These are phyloP conservation scores for Drosophila falleni DNA, from an alignment of 2,888 invertebrate genomes.

Conservation along the genomic window DNA sequence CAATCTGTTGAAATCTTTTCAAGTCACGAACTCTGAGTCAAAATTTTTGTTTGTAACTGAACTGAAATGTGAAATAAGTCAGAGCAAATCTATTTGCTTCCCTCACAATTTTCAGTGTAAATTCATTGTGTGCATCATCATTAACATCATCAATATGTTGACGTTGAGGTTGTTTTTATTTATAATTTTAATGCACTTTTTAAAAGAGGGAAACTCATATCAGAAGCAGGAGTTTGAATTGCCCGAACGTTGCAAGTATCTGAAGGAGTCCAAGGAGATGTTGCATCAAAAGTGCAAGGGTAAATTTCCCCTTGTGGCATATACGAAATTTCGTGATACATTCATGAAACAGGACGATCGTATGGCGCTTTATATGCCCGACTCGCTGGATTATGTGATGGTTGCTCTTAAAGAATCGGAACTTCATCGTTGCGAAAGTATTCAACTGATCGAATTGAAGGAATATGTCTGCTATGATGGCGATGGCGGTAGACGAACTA, in stretches of 20 bases:
- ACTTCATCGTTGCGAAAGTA: conserved; percentile 43
- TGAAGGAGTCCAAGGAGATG: conserved; percentile 11
- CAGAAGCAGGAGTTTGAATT: not conserved
- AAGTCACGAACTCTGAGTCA: conserved; percentile 59
- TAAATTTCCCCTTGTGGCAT: conserved; percentile 49
- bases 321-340: conserved; percentile 61
- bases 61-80: conserved; percentile 14
- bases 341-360: conserved; percentile 55
- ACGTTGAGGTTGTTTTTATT: conserved; percentile 3
- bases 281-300: conserved; percentile 45
- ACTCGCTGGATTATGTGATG: conserved; percentile 28
- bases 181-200: not conserved
- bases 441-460: conserved; percentile 32
- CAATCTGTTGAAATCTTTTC: conserved; percentile 15
- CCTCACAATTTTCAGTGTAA: conserved; percentile 9
- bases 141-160: conserved; percentile 9
- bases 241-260: conserved; percentile 52
- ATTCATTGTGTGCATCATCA: conserved; percentile 28
- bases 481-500: not conserved
- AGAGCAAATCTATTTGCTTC: conserved; percentile 3
- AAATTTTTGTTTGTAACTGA: conserved; percentile 15
- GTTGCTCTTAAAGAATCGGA: conserved; percentile 49
- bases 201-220: no score
- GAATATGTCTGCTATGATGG: conserved; percentile 39
- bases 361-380: conserved; percentile 52